Base-by-base conservation (phyloP, 2,888 invertebrate genomes). In the Amphipyra berbera region DNA sequence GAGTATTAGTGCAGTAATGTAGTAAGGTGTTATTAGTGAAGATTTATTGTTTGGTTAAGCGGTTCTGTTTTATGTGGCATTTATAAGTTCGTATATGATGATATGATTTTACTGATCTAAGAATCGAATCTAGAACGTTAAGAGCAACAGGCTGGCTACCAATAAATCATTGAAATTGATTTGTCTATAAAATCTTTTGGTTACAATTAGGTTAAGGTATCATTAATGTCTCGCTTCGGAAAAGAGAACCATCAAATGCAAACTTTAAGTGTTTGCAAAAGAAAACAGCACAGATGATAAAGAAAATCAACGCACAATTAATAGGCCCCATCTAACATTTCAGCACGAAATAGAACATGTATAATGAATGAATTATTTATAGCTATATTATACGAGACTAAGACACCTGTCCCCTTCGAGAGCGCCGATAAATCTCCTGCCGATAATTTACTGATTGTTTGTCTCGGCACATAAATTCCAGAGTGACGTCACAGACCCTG, bases 361-460 rank as follows among this genome's bases (percentile, higher is more conserved):
- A 69, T 68, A 71, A 73, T 73, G 40, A 79, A 76, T 73, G 62
- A 58, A 56, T 76, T 68, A 83, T 83, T 80, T 78, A 80, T 74
- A 68, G 64, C 53, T 70, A 58, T 78, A 81, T 81, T 76, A 82
- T 82, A 77, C 79, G 69, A 68, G 64, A 68, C 61, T 68, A 54
- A 66, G 82, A 81, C 87, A 86, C 88, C 86, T 87, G 88, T 80
- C 82, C 59, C 49, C 68, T 73, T 64, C 64, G 72, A 69, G 78
- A 79, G 76, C 58, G 56, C 74, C 72, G 42, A 88, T 90, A 90
- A 90, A 90, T 90, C 87, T 84, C 73, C 42, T 56, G 74, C 82
- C 84, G 88, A 90, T 89, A 90, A 91, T 89, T 91, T 88, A 90
- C 82, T 84, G 88, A 86, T 86, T 89, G 88, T 87, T 88, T 88